phyloP scores from a whole-genome alignment of 1,140 invertebrate genomes.

The Bombus polaris region DNA sequence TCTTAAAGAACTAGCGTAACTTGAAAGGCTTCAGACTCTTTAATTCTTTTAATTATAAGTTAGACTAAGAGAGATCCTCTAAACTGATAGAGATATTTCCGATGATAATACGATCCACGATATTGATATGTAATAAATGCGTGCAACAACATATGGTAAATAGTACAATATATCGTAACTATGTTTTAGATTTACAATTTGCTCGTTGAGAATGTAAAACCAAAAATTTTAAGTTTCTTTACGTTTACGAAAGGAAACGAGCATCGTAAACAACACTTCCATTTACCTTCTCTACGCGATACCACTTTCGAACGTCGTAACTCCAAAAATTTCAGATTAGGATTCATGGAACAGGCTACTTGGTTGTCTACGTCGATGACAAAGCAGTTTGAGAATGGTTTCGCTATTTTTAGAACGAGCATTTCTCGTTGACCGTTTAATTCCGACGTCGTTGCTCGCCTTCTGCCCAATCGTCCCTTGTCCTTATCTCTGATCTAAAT shows the following conservation, averaged over 20 bases:
- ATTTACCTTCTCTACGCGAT: not conserved
- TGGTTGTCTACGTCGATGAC: not conserved
- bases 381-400: not conserved
- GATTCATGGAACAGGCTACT: not conserved
- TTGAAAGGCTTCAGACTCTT: too few relatives aligned
- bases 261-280: not conserved
- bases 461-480: constrained; percentile 11
- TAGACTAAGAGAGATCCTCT: too few relatives aligned
- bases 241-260: not conserved
- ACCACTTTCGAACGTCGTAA: not conserved
- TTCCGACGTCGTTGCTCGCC: not conserved
- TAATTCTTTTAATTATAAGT: too few relatives aligned
- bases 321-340: not conserved
- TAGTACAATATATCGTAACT: too few relatives aligned
- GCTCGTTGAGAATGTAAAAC: not conserved
- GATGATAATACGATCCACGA: too few relatives aligned
- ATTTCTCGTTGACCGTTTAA: not conserved
- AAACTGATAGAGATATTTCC: too few relatives aligned
- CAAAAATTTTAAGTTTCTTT: too few relatives aligned
- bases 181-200: not conserved
- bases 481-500: constrained; percentile 34
- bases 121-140: too few relatives aligned
- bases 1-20: too few relatives aligned
- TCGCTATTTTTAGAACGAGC: not conserved
- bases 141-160: too few relatives aligned